phyloP scores from a whole-genome alignment of 2,113 vertebrate genomes.

The Accipiter virgatus region DNA sequence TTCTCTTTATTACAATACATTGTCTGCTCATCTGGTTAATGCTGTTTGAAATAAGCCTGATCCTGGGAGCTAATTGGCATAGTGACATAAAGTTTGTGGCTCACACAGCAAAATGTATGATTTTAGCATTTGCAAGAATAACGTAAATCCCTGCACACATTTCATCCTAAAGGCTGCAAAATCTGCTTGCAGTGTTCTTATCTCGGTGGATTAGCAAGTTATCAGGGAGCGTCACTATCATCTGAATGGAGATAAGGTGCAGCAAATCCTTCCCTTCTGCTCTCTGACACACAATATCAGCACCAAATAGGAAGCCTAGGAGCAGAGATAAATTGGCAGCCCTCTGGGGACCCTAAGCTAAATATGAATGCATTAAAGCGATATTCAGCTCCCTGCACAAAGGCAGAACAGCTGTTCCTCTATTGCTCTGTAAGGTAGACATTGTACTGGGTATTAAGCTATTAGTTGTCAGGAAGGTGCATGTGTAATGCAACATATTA shows the following conservation, averaged over 20 bases:
- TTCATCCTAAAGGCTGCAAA: constrained; percentile 32
- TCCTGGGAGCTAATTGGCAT: not conserved
- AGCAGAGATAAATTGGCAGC: not conserved
- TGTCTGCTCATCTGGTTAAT: not conserved
- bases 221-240: not conserved
- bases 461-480: not conserved
- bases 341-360: not conserved
- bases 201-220: constrained; percentile 33
- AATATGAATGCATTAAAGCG: not conserved
- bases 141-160: not conserved
- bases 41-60: not conserved
- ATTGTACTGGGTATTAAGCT: not conserved
- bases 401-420: not conserved
- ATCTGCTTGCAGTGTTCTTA: constrained; percentile 5
- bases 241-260: constrained; percentile 44
- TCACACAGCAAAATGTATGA: not conserved
- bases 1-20: not conserved
- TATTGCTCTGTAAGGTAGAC: not conserved
- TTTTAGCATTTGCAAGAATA: not conserved
- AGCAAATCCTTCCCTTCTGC: constrained; percentile 44
- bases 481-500: not conserved
- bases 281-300: not conserved
- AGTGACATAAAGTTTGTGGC: not conserved
- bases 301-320: not conserved
- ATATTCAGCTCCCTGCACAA: not conserved